Evolutionary conservation across 2,888 invertebrate species (phyloP), one percentile per base, ranked within the genome.

Genomic region (Muschampia plurimacula): DNA sequence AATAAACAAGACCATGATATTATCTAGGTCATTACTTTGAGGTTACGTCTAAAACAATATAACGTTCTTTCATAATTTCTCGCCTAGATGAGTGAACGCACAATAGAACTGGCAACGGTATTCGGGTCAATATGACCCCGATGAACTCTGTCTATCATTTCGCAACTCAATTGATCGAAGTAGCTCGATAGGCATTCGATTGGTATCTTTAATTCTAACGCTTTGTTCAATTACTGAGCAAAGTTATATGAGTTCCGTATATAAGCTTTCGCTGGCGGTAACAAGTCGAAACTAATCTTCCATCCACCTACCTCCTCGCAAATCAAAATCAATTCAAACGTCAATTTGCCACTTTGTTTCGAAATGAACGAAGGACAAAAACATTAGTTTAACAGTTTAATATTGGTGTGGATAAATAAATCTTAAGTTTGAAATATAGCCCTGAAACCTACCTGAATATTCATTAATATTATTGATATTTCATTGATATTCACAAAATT

Each of bases 41-140:
- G 49, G 49, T n/a, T 5, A n/a, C 13, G 49, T n/a, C 7, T 49
- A 49, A 49, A n/a, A 49, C 49, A n/a, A n/a, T n/a, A 49, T 49
- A 49, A 49, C 7, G 49, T n/a, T 49, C 49, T 49, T 49, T 49
- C 49, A 49, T 59, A 59, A 59, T 59, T 59, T 59, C 59, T 59
- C 32, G 59, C 59, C 13, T 59, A 59, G 59, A 59, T 59, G 13
- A 32, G 32, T 59, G 59, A 59, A 28, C 28, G 59, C 36, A 59
- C 28, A 59, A 59, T 59, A 13, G 59, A 32, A 28, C 59, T 59
- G 59, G 60, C 60, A 39, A 8, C 60, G 60, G 60, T 60, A 60
- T 60, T 60, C 60, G 60, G 60, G 60, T 60, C 60, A 60, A 39
- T 60, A 60, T 60, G 60, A 60, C 60, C 60, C 60, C 60, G 39